Percentiles rank a stretch among this genome's conserved stretches.
Evolutionary conservation across 2,797 vertebrate genomes (phyloP).

Genomic region (Botia kubotai): DNA sequence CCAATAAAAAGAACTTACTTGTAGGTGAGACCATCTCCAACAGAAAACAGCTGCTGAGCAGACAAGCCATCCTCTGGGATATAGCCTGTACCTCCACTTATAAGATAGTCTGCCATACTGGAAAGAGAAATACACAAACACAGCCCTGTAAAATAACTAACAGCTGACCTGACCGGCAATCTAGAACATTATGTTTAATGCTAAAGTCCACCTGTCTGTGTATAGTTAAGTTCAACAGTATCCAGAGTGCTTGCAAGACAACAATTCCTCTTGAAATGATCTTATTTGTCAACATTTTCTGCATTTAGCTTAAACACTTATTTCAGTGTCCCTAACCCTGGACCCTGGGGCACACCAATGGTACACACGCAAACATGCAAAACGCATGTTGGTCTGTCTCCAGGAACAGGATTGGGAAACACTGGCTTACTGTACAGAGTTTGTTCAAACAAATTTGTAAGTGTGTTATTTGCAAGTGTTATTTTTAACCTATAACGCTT

Average conservation of each 20-base stretch:
- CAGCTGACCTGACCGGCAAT: not conserved
- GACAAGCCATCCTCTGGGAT: conserved; percentile 92
- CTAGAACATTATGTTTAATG: not conserved
- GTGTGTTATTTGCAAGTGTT: no score
- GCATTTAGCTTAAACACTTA: not conserved
- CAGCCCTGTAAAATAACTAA: conserved; percentile 38
- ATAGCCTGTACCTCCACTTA: conserved; percentile 92
- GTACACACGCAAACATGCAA: not conserved
- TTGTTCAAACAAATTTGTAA: no score
- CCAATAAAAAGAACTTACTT: conserved; percentile 81
- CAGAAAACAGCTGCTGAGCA: conserved; percentile 91
- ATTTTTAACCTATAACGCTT: no score
- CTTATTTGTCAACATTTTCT: not conserved
- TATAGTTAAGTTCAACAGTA: not conserved
- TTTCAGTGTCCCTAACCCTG: not conserved
- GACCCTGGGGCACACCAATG: not conserved
- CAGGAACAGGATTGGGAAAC: no score
- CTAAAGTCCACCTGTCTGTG: not conserved
- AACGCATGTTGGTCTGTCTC: no score
- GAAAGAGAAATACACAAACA: conserved; percentile 44
- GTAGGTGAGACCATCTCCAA: conserved; percentile 91
- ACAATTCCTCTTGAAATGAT: no score
- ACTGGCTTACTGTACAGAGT: no score
- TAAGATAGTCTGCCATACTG: conserved; percentile 95
- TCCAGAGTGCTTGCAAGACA: not conserved